These are phyloP conservation scores for Melanerpes formicivorus DNA, from an alignment of 2,113 vertebrate species.

Conservation along the genomic window DNA sequence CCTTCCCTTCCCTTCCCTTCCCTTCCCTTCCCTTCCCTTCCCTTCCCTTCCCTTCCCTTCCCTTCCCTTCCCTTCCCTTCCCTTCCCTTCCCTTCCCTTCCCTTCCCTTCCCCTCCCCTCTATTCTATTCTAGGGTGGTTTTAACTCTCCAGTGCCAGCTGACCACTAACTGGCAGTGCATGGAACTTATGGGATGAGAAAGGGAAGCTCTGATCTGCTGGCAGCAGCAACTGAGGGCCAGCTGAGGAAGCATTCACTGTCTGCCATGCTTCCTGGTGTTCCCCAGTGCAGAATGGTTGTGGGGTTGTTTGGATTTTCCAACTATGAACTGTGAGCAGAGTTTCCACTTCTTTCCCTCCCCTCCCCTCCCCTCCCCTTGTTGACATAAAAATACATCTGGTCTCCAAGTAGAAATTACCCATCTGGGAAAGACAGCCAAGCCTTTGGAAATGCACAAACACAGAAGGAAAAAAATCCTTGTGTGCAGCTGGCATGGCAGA, in stretches of 20 bases:
- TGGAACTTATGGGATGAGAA: background rate
- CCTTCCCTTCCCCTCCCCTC: too few relatives aligned
- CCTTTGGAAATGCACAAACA: background rate
- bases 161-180: background rate
- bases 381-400: conserved; percentile 77
- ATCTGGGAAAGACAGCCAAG: conserved; percentile 46
- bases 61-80: too few relatives aligned
- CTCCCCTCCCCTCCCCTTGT: background rate
- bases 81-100: too few relatives aligned
- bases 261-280: background rate
- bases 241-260: background rate
- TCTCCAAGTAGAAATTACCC: conserved; percentile 66
- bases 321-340: conserved; percentile 61
- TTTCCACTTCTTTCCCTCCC: background rate
- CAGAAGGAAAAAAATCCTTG: background rate
- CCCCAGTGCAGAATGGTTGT: conserved; percentile 25
- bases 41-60: too few relatives aligned
- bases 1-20: too few relatives aligned
- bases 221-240: background rate
- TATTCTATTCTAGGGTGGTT: background rate
- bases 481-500: conserved; percentile 69
- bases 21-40: too few relatives aligned
- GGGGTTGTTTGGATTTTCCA: conserved; percentile 60
- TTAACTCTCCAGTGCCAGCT: background rate
- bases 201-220: background rate